Base-by-base conservation (phyloP, 2,113 vertebrate species). In the Tinamus guttatus region DNA sequence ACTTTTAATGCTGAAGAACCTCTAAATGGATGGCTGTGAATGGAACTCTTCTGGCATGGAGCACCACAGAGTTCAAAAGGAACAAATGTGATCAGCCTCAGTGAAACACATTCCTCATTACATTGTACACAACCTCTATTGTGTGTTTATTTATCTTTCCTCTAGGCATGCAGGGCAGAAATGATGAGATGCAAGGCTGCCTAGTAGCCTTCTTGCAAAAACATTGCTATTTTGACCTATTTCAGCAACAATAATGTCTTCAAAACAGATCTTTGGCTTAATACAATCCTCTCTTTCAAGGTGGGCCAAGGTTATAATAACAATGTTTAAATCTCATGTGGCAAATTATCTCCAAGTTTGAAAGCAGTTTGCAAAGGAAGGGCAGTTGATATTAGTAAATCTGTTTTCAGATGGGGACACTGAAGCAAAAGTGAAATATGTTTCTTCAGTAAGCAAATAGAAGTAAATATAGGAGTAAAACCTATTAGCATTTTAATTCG, bases 1-100 rank as follows among this genome's bases (percentile, higher is more conserved):
- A 76, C 45, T 95, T 93, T 69, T 93, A 85, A 94, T 94, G 88
- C 81, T 87, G 91, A 63, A 81, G 75, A 96, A 90, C 62, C 63
- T 76, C 74, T 90, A 84, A 90, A 81, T 2, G 93, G 94, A 85
- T n/a, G 0, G 27, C 0, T 0, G 78, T 94, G 92, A 96, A 95
- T 95, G 75, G 88, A 92, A 96, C n/a, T 87, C 87, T 93, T 94
- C 83, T 95, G 90, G 88, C 85, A 79, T 5, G 27, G 20, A 92
- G 28, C 49, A 62, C 30, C 24, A 64, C 28, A 0, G 1, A 92
- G 77, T 93, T 96, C 86, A 90, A 92, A 90, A 90, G 68, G 77
- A 89, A 76, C 38, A 85, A 86, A 90, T 73, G 45, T 45, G 52
- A 86, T 49, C 77, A 84, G 69, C 28, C 49, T 27, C 54, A 70